A percentile compares a stretch with the other conserved stretches of the same genome.
Conservation (phyloP, 2,888 invertebrate species). For the Antitype chi region DNA sequence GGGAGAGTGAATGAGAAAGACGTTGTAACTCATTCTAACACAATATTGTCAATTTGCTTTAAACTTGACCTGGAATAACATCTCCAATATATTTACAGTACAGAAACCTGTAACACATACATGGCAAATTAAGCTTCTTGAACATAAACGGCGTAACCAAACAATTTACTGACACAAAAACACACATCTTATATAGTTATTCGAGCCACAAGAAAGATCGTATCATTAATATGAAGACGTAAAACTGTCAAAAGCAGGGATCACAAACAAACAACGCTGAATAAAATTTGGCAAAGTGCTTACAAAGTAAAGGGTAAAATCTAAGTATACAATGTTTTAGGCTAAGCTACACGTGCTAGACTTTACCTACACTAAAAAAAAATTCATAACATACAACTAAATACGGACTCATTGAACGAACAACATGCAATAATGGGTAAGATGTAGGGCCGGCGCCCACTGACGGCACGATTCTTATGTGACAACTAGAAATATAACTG, state of each 20-base stretch:
- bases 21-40: neutral
- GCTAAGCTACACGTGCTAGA: neutral
- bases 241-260: constrained; percentile 70
- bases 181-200: constrained; percentile 66
- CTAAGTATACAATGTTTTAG: constrained; percentile 9
- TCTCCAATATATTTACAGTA: neutral
- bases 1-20: neutral
- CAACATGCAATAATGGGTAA: neutral
- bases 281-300: constrained; percentile 52
- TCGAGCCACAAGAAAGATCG: constrained; percentile 64
- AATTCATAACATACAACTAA: no score
- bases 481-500: neutral
- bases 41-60: constrained; percentile 1
- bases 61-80: neutral
- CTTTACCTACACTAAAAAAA: no score
- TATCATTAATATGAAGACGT: constrained; percentile 73
- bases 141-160: constrained; percentile 33
- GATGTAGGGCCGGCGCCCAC: neutral
- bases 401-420: neutral
- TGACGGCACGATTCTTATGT: no score
- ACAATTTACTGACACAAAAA: constrained; percentile 59
- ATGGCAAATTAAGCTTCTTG: constrained; percentile 27
- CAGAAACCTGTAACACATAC: constrained; percentile 6
- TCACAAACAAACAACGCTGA: constrained; percentile 64
- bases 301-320: constrained; percentile 25